phyloP scores from a whole-genome alignment of 2,888 invertebrate genomes.

The Chloroclysta siterata region DNA sequence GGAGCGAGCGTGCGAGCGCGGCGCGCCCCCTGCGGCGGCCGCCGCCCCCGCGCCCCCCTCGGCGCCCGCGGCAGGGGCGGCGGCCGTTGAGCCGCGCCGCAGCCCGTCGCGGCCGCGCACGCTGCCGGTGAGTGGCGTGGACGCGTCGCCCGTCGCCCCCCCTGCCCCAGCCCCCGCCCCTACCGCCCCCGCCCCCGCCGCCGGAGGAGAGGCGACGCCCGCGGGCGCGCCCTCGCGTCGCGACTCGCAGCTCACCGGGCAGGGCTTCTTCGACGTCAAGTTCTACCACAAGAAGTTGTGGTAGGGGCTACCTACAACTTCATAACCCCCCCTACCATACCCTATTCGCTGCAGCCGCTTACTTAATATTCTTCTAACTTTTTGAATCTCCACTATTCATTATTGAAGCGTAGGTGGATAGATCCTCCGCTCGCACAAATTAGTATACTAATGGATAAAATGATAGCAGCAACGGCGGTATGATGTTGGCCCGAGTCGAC shows the following conservation, averaged over 20 bases:
- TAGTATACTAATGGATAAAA: too few relatives aligned
- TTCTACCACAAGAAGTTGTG: slow-evolving; percentile 92
- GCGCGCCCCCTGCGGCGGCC: slow-evolving; percentile 4
- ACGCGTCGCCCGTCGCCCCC: slow-evolving; percentile 36
- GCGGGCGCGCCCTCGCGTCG: slow-evolving; percentile 52
- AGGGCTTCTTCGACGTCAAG: slow-evolving; percentile 90
- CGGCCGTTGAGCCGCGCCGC: slow-evolving; percentile 8
- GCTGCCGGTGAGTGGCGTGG: slow-evolving; percentile 17
- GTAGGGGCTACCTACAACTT: slow-evolving; percentile 69
- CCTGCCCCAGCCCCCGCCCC: slow-evolving; percentile 34
- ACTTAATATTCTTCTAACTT: too few relatives aligned
- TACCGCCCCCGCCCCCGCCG: slow-evolving; percentile 32
- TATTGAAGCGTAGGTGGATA: too few relatives aligned
- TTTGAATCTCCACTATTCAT: too few relatives aligned
- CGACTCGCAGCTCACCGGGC: slow-evolving; percentile 83
- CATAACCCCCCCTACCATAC: too few relatives aligned
- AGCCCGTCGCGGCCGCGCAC: slow-evolving; percentile 20
- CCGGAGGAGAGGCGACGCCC: slow-evolving; percentile 44
- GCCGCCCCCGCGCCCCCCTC: slow-evolving; percentile 3
- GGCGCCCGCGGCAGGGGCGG: slow-evolving; percentile 7
- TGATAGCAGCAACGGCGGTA: too few relatives aligned
- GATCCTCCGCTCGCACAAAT: too few relatives aligned
- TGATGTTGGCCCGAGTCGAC: too few relatives aligned
- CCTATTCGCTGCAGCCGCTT: too few relatives aligned
- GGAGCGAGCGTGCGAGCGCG: slow-evolving; percentile 2